Evolutionary conservation across 2,797 vertebrate genomes (phyloP), one percentile per base, ranked within the genome.

Genomic region (Arnoldichthys spilopterus): DNA sequence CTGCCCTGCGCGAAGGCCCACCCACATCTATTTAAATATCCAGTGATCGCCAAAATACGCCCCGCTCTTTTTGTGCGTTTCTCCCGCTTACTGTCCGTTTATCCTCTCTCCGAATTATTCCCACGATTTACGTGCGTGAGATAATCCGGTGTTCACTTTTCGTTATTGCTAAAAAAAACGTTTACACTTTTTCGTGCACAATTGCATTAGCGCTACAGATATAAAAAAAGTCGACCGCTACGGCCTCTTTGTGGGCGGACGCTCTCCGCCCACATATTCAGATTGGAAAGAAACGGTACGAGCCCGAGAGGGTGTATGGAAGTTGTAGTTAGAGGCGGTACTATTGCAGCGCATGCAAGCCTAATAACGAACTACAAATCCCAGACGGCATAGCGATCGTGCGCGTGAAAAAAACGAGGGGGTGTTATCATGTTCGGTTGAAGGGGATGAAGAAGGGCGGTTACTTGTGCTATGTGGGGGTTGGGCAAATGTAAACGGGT

Each of bases 11-110:
- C 79, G 24, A 88, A 90, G 93, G 92, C 91, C 94, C 92, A 90
- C 93, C 94, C 93, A 94, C 93, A 93, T 87, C 88, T 89, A 93
- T 94, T 94, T 93, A 94, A 93, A 92, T 92, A 92, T 88, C 90
- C 90, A 88, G 89, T 90, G 89, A 89, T 93, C 89, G 91, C 89
- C 91, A 90, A 71, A 69, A 64, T 40, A 45, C 56, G 40, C 45
- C 67, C 53, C 64, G 74, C 74, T 69, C 67, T 37, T 69, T 47
- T 32, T 75, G 66, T 75, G 79, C 53, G 78, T 73, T 74, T 86
- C 77, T 85, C 72, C 85, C 82, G 82, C 78, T 63, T 75, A 85
- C 86, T 78, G 77, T 84, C 85, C 84, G 79, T 85, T 85, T 83
- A 77, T 86, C 77, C 37, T 59, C 24, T 26, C 20, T 2, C 22